A percentile compares a stretch with the other conserved stretches of the same genome.
These are phyloP conservation scores for Noctilio leporinus DNA, from an alignment of 2,113 vertebrate genomes.

Conservation along the genomic window DNA sequence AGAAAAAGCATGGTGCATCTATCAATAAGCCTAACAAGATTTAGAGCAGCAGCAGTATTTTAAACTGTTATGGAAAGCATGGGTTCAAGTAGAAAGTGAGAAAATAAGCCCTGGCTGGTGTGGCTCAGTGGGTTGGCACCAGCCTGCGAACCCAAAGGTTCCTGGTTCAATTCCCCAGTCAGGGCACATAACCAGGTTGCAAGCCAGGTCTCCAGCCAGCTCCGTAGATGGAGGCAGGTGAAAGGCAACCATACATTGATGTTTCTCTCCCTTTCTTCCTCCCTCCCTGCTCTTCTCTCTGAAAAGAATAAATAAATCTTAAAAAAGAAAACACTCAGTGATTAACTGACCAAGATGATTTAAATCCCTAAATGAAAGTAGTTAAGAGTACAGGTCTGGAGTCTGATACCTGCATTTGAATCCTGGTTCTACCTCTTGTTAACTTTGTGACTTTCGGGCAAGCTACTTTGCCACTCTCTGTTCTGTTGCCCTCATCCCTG, in stretches of 20 bases:
- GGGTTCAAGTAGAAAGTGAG: neutral
- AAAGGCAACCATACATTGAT: no score
- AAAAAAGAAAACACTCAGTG: neutral
- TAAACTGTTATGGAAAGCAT: neutral
- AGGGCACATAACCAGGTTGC: no score
- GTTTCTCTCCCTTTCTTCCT: no score
- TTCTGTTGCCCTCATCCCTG: neutral
- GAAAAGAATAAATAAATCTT: no score
- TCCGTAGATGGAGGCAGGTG: no score
- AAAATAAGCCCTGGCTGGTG: no score
- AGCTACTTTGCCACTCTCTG: slow-evolving; percentile 9
- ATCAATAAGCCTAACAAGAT: slow-evolving; percentile 7
- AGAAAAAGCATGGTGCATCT: slow-evolving; percentile 11
- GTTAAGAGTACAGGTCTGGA: neutral
- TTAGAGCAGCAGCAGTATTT: neutral
- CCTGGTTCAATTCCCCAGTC: no score
- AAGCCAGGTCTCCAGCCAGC: no score
- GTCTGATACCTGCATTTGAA: neutral
- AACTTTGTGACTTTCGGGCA: neutral
- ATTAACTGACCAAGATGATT: neutral
- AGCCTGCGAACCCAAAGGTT: no score
- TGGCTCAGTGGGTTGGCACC: no score
- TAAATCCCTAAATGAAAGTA: neutral
- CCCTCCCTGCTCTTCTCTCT: no score
- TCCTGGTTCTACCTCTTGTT: neutral